Conservation (phyloP, 2,113 vertebrate species). For the Raphicerus campestris region DNA sequence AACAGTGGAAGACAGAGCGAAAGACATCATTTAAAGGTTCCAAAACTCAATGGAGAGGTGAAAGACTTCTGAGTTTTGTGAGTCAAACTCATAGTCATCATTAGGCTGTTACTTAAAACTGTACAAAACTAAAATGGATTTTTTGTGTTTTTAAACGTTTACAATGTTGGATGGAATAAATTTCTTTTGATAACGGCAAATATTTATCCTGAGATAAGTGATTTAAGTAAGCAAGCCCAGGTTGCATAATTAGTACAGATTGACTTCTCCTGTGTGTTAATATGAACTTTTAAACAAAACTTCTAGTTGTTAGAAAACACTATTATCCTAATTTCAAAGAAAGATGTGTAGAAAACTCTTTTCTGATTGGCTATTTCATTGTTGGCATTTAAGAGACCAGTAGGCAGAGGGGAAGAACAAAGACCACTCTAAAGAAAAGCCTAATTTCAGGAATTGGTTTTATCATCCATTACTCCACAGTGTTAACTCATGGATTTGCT, state of each 20-base stretch:
- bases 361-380: neutral
- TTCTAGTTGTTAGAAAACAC: neutral
- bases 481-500: neutral
- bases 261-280: neutral
- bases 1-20: neutral
- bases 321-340: constrained; percentile 17
- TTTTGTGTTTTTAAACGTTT: constrained; percentile 9
- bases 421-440: neutral
- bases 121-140: neutral
- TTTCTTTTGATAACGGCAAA: neutral
- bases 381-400: neutral
- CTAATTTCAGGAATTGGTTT: constrained; percentile 16
- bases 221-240: neutral
- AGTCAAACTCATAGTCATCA: neutral
- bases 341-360: neutral
- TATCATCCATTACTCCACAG: neutral
- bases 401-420: neutral
- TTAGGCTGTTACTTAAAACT: neutral
- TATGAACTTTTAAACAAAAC: constrained; percentile 8
- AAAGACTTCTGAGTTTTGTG: neutral
- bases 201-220: neutral
- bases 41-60: neutral
- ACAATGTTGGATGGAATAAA: neutral
- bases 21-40: neutral
- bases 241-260: neutral